Percentiles rank a stretch among this genome's conserved stretches.
Conservation (phyloP, 2,113 vertebrate species). For the Rhadina sibilatrix region DNA sequence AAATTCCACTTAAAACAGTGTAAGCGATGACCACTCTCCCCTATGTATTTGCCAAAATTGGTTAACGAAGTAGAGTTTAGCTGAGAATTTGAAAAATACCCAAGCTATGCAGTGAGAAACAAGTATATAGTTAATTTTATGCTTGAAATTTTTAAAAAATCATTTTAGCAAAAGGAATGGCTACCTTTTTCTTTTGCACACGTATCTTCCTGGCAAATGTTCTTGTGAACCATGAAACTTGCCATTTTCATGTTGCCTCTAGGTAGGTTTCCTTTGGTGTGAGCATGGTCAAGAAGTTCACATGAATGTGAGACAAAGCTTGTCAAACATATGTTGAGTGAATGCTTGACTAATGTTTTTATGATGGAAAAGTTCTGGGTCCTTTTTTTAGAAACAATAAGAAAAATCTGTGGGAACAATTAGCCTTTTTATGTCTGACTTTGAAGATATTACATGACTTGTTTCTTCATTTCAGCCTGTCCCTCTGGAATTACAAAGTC, state of each 20-base stretch:
- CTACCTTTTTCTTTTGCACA: background rate
- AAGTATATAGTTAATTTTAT: background rate
- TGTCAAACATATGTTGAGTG: conserved; percentile 2
- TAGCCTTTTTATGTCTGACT: conserved; percentile 22
- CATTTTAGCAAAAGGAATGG: background rate
- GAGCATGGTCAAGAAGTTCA: background rate
- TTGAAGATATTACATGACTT: conserved; percentile 22
- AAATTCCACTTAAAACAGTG: background rate
- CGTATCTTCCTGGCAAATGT: background rate
- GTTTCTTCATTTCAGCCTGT: conserved; percentile 38
- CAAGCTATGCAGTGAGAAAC: background rate
- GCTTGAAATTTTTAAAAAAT: background rate
- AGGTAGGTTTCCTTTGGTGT: background rate
- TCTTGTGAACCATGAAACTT: background rate
- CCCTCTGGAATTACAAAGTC: background rate
- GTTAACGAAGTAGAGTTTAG: background rate
- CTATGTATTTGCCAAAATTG: background rate
- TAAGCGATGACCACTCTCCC: background rate
- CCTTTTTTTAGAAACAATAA: conserved; percentile 33
- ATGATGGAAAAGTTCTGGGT: conserved; percentile 3
- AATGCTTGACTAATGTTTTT: background rate
- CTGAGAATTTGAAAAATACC: background rate
- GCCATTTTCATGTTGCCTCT: background rate
- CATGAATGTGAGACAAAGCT: background rate
- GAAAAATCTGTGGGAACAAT: conserved; percentile 40